Percentiles rank a stretch among this genome's conserved stretches.
Evolutionary conservation across 2,797 vertebrate genomes (phyloP).

Genomic region (Furcifer pardalis): DNA sequence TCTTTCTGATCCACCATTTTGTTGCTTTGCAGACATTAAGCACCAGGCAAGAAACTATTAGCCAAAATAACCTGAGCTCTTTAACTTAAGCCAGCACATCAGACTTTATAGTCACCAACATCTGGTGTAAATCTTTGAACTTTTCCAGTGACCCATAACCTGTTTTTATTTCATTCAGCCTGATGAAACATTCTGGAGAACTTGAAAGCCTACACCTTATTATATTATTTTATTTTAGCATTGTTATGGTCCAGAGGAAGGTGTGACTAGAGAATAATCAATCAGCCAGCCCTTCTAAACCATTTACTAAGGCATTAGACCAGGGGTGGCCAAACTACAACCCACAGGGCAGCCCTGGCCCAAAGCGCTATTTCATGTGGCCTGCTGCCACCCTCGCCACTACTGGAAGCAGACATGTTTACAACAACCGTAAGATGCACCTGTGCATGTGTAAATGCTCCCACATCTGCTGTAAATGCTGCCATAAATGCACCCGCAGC

Average conservation of each 20-base stretch:
- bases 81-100: not conserved
- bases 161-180: not conserved
- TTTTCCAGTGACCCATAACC: not conserved
- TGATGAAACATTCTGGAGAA: not conserved
- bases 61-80: not conserved
- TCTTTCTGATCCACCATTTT: not conserved
- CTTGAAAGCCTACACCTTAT: not conserved
- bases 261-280: not conserved
- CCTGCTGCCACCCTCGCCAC: no score
- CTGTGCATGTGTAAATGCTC: no score
- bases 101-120: not conserved
- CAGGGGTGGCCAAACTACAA: no score
- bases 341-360: no score
- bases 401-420: no score
- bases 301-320: not conserved
- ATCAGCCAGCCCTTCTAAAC: not conserved
- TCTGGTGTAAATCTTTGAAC: not conserved
- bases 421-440: no score
- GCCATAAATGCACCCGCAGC: no score
- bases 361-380: no score
- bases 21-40: not conserved
- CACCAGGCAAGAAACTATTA: not conserved
- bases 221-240: not conserved
- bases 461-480: no score
- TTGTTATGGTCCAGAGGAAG: not conserved